Evolutionary conservation across 2,113 vertebrate genomes (phyloP), one percentile per base, ranked within the genome.

Genomic region (Cheirogaleus medius): DNA sequence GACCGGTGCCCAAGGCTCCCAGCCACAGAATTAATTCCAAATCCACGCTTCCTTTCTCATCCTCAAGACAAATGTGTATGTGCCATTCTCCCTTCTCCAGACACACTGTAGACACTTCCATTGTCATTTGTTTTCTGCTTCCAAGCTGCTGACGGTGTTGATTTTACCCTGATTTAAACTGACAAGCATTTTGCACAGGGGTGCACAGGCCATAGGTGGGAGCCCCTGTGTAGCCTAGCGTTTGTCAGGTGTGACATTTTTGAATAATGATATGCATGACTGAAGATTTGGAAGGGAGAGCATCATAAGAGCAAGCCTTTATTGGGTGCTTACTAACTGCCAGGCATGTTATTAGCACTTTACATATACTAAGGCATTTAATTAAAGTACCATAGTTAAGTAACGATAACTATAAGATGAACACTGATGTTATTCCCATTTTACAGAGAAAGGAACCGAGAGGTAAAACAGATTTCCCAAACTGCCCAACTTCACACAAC

Each of bases 131-230:
- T 32, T 87, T 80, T 83, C 56, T 64, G 44, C 34, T 80, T 84
- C 23, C 1, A 71, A 44, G 11, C 54, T 92, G 34, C 63, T 12
- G 8, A 64, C 3, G 49, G 54, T 37, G 15, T 34, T 94, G 49
- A 49, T 54, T 69, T 87, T 54, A 85, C 37, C 6, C 14, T 18
- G 20, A 44, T 29, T 74, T 90, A 39, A 86, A 39, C 14, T 13
- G 49, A 68, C 23, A 47, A 73, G 63, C 47, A 1, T 3, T 1
- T 63, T n/a, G 78, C 1, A 8, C 8, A 49, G 6, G 12, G 1
- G 4, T 66, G 2, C 58, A 80, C 1, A 56, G 6, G 6, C 18
- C 11, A 32, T 23, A 6, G 9, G 1, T 0, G 0, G 34, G 63
- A 91, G 9, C 3, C 0, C 29, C 49, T n/a, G 8, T 2, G 4